These are phyloP conservation scores for Riparia riparia DNA, from an alignment of 2,113 vertebrate species.

Conservation along the genomic window DNA sequence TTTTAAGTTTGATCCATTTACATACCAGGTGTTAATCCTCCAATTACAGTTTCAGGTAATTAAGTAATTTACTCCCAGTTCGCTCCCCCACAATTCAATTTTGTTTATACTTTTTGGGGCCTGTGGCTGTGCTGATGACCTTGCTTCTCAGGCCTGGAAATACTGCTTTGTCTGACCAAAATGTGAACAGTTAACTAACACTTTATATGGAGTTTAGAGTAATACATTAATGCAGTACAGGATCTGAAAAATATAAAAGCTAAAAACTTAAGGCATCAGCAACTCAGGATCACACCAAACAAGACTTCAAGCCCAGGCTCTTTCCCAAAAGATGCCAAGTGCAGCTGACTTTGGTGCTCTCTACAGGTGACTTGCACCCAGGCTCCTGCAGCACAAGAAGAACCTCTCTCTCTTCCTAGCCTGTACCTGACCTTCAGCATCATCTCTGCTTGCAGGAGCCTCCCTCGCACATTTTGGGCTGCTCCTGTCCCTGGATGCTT, in stretches of 20 bases:
- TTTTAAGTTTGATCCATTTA: neutral
- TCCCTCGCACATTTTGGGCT: neutral
- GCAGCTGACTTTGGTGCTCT: neutral
- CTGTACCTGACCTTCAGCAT: neutral
- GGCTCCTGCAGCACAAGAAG: neutral
- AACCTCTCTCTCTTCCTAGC: neutral
- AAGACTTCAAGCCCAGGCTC: neutral
- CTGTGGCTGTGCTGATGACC: neutral
- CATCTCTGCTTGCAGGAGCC: neutral
- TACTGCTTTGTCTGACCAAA: neutral
- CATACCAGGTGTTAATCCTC: neutral
- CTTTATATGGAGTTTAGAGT: neutral
- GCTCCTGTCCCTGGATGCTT: neutral
- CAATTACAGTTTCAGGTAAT: neutral
- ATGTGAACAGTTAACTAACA: neutral
- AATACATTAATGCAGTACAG: too few relatives aligned
- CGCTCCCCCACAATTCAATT: fast-evolving
- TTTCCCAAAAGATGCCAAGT: neutral
- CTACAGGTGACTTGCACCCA: neutral
- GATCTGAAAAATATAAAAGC: neutral
- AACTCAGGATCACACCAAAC: neutral
- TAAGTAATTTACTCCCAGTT: neutral
- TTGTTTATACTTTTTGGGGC: fast-evolving
- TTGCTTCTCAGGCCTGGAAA: neutral
- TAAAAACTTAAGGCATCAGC: too few relatives aligned